Percentiles rank a stretch among this genome's conserved stretches.
These are phyloP conservation scores for Bergia sp. DNA, from an alignment of 92 coral and sea anemone species.

Conservation along the genomic window DNA sequence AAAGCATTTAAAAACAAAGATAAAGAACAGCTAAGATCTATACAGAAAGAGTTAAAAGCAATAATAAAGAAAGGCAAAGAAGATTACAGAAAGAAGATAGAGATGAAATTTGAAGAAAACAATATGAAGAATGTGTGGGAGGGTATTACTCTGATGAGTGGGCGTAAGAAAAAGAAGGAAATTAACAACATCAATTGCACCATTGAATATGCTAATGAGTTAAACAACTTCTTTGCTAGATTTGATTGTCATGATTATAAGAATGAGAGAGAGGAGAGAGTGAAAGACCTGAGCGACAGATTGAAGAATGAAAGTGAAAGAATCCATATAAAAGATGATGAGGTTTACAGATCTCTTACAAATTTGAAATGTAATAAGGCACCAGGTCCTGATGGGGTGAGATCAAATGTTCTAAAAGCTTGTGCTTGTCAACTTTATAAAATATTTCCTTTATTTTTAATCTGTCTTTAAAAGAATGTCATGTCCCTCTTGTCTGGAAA, in stretches of 20 bases:
- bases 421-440: background rate
- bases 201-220: background rate
- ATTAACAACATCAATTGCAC: background rate
- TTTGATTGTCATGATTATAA: background rate
- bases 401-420: background rate
- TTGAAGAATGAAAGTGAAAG: background rate
- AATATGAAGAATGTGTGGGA: background rate
- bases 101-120: background rate
- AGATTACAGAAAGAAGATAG: background rate
- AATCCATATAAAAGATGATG: background rate
- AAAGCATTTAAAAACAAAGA: background rate
- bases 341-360: background rate
- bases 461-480: background rate
- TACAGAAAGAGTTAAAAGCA: background rate
- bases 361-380: background rate
- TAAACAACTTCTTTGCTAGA: background rate
- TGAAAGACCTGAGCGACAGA: background rate
- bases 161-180: background rate
- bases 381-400: background rate
- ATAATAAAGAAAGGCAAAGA: background rate
- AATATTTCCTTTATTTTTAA: background rate
- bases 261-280: background rate
- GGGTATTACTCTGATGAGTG: background rate
- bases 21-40: background rate
- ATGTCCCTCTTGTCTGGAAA: slow-evolving; percentile 16